Percentiles rank a stretch among this genome's conserved stretches.
Evolutionary conservation across 2,888 invertebrate species (phyloP).

Genomic region (Volucella bombylans): DNA sequence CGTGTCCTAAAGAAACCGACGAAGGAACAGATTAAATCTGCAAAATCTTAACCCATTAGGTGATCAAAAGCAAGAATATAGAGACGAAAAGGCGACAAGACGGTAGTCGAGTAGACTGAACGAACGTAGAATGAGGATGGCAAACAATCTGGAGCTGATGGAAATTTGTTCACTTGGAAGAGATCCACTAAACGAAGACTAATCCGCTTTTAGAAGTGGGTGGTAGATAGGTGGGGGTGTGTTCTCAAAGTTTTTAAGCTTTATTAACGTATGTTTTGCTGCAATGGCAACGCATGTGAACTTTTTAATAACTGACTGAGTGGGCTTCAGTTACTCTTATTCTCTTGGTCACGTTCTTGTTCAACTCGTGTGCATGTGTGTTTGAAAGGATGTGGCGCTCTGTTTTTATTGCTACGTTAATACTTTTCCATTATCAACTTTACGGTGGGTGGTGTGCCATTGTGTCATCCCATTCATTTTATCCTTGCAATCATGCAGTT

Average conservation of each 20-base stretch:
- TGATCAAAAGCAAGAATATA: constrained; percentile 34
- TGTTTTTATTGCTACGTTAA: constrained; percentile 71
- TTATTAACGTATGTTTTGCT: constrained; percentile 66
- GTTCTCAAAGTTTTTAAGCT: constrained; percentile 69
- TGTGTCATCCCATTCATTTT: constrained; percentile 3
- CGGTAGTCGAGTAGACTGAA: too few species aligned
- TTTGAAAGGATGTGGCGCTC: constrained; percentile 6
- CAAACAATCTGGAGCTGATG: constrained; percentile 57
- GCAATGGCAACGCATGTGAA: constrained; percentile 64
- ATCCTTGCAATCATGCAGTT: constrained; percentile 37
- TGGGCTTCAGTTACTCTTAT: background rate
- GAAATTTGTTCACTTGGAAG: constrained; percentile 74
- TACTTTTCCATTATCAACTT: constrained; percentile 73
- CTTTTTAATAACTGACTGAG: constrained; percentile 57
- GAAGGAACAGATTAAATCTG: constrained; percentile 47
- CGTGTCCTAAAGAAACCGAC: constrained; percentile 5
- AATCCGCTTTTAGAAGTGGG: constrained; percentile 61
- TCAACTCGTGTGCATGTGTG: background rate
- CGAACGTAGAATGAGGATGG: constrained; percentile 21
- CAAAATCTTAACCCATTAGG: constrained; percentile 61
- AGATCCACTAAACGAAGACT: constrained; percentile 68
- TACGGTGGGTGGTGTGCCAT: background rate
- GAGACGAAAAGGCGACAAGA: background rate
- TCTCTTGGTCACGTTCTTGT: background rate
- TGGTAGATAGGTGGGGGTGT: constrained; percentile 20